These are phyloP conservation scores for Julus scandinavius DNA, from an alignment of 2,888 invertebrate species.

Conservation along the genomic window DNA sequence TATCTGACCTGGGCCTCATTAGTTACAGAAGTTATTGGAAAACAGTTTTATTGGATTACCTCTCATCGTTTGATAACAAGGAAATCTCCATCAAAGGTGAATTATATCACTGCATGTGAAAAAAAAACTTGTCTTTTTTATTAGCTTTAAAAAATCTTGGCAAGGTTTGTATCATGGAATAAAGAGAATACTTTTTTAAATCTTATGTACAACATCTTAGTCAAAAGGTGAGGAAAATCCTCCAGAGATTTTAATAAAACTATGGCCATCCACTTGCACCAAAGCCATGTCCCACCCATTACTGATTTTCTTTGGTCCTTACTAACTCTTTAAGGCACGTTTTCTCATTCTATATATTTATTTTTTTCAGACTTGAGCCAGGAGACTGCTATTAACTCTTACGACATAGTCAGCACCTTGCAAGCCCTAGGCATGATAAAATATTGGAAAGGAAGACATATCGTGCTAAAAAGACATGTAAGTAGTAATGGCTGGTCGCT, in stretches of 20 bases:
- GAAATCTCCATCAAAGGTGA: slow-evolving; percentile 90
- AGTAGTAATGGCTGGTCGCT: slow-evolving; percentile 59
- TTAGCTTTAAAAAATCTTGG: too few species aligned
- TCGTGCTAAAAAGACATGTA: slow-evolving; percentile 93
- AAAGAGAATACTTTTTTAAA: too few species aligned
- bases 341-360: neutral
- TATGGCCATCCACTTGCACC: neutral
- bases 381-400: slow-evolving; percentile 95
- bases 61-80: slow-evolving; percentile 88
- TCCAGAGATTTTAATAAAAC: too few species aligned
- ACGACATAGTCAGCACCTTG: slow-evolving; percentile 97
- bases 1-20: slow-evolving; percentile 96
- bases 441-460: slow-evolving; percentile 99
- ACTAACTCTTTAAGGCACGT: neutral
- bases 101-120: neutral
- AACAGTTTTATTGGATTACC: slow-evolving; percentile 89
- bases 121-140: too few species aligned
- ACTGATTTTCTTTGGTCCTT: neutral
- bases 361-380: slow-evolving; percentile 74
- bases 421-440: slow-evolving; percentile 98
- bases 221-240: too few species aligned
- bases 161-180: too few species aligned
- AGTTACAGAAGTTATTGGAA: slow-evolving; percentile 99
- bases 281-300: neutral
- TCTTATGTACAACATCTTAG: too few species aligned